Evolutionary conservation across 2,888 invertebrate genomes (phyloP).

Genomic region (Unio pictorum): DNA sequence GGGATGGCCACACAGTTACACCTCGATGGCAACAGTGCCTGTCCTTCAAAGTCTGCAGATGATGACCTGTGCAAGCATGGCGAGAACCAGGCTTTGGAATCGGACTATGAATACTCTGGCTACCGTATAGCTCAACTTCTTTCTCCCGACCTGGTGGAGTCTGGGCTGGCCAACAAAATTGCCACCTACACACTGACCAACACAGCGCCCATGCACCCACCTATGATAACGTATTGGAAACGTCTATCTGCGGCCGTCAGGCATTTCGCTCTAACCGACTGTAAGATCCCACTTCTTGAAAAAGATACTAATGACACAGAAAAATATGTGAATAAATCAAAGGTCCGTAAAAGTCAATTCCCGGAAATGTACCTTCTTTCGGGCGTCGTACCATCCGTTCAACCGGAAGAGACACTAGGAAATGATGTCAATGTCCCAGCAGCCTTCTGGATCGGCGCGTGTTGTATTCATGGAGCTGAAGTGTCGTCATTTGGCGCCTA

Average conservation of each 20-base stretch:
- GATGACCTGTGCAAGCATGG: constrained; percentile 47
- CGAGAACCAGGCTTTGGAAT: constrained; percentile 43
- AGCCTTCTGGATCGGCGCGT: constrained; percentile 58
- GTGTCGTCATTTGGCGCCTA: constrained; percentile 57
- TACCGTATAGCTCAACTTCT: constrained; percentile 51
- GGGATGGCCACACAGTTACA: constrained; percentile 38
- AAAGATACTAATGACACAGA: constrained; percentile 15
- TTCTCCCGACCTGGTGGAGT: constrained; percentile 50
- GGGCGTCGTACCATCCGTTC: constrained; percentile 38
- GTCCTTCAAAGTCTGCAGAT: constrained; percentile 5
- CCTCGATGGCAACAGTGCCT: constrained; percentile 24
- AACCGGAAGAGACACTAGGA: constrained; percentile 45
- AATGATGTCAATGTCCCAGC: constrained; percentile 59
- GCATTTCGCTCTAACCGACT: constrained; percentile 48
- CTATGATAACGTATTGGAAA: constrained; percentile 53
- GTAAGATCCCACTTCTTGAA: constrained; percentile 41
- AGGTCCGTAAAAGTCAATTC: constrained; percentile 18
- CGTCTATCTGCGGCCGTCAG: constrained; percentile 37
- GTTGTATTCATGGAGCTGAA: constrained; percentile 52
- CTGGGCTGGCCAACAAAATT: constrained; percentile 38
- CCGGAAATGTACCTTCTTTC: constrained; percentile 39
- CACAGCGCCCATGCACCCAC: constrained; percentile 51
- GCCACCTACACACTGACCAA: constrained; percentile 58
- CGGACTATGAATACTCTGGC: constrained; percentile 42
- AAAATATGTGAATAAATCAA: constrained; percentile 19